Base-by-base conservation (phyloP, 2,113 vertebrate species). In the Dicerorhinus sumatrensis region DNA sequence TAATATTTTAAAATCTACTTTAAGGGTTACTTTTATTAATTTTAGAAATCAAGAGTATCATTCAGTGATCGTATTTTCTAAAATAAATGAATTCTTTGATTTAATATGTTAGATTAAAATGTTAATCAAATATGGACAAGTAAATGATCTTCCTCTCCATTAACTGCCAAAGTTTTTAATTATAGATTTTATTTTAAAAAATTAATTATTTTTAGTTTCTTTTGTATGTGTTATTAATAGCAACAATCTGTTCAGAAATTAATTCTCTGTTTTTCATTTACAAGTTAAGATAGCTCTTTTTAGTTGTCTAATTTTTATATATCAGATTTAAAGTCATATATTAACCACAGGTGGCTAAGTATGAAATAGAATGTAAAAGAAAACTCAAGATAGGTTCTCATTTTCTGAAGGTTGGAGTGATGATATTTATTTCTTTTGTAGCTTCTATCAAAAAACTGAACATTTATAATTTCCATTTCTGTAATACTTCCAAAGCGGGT, bases 291-390 rank as follows among this genome's bases (percentile, higher is more conserved):
- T n/a, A 36, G 29, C 23, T 94, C 89, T 73, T 94, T 82, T 89
- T 65, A 83, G 23, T 96, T 39, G 46, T 16, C 36, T 79, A 33
- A 86, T 84, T 83, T 97, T 89, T 88, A 87, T 72, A 46, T 67
- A 18, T 93, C 81, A 62, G 14, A 56, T 91, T 60, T 93, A 88
- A 95, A 91, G n/a, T 75, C 65, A 91, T 21, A 75, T 39, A 75
- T 91, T 75, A 79, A 31, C 16, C 9, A 77, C 2, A 60, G 6
- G 29, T 83, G 54, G 16, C 14, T 62, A 80, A 63, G 2, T 67
- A 73, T 85, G 31, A 93, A 83, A 83, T 62, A 72, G 27, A 73
- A 69, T 39, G 13, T 87, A 42, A 93, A 96, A 93, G 63, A 93
- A 54, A 77, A 93, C 17, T 65, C 23, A 87, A 39, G 48, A 77